A percentile compares a stretch with the other conserved stretches of the same genome.
These are phyloP conservation scores for Drosophila atripex DNA, from an alignment of 2,888 invertebrate species.

Conservation along the genomic window DNA sequence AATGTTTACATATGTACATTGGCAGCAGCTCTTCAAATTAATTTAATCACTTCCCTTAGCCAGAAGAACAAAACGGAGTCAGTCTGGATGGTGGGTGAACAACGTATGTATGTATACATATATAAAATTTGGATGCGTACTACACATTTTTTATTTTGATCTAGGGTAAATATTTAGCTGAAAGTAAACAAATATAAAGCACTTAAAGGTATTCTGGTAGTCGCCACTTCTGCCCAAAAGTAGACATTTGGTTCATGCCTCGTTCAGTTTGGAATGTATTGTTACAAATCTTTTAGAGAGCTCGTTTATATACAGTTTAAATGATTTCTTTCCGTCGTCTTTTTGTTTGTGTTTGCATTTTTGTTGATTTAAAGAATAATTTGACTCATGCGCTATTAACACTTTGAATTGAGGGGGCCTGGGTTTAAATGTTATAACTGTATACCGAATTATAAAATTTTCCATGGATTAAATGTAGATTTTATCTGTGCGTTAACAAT, in stretches of 20 bases:
- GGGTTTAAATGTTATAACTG: neutral
- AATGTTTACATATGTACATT: slow-evolving; percentile 24
- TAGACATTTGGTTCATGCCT: slow-evolving; percentile 54
- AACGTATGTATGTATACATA: neutral
- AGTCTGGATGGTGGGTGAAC: neutral
- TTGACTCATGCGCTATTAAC: slow-evolving; percentile 73
- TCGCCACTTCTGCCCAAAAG: slow-evolving; percentile 70
- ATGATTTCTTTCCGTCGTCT: slow-evolving; percentile 52
- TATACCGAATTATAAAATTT: neutral
- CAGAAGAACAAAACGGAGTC: slow-evolving; percentile 3
- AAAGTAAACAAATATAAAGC: slow-evolving; percentile 75
- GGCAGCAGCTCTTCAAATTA: slow-evolving; percentile 58
- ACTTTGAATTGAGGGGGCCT: slow-evolving; percentile 55
- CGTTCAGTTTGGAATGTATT: slow-evolving; percentile 24
- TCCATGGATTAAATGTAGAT: too few species aligned
- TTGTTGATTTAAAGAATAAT: slow-evolving; percentile 73
- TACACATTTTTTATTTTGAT: slow-evolving; percentile 71
- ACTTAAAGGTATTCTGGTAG: slow-evolving; percentile 73
- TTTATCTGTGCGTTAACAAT: too few species aligned
- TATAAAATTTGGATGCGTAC: slow-evolving; percentile 65
- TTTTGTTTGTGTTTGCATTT: slow-evolving; percentile 51
- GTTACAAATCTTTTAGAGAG: slow-evolving; percentile 49
- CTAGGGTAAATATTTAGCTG: slow-evolving; percentile 72
- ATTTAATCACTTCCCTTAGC: slow-evolving; percentile 52
- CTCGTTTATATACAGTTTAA: slow-evolving; percentile 57